Conservation (phyloP, 2,888 invertebrate species). For the Spatulosminthurus flaviceps region DNA sequence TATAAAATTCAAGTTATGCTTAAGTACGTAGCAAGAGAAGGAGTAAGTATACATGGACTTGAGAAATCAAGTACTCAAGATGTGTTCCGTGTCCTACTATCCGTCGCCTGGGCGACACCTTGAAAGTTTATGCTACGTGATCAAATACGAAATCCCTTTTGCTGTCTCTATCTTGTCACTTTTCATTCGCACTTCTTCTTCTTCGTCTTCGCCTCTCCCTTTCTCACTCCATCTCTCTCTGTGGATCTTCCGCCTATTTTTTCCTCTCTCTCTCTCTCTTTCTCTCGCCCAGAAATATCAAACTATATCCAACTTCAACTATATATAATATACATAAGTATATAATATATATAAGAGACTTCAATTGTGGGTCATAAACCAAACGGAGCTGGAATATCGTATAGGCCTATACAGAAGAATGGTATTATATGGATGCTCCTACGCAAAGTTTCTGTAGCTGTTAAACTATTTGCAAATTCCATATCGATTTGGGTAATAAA, state of each 20-base stretch:
- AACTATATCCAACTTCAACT: background rate
- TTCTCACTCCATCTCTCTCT: background rate
- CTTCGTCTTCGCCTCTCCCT: background rate
- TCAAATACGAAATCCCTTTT: conserved; percentile 51
- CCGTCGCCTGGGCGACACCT: conserved; percentile 32
- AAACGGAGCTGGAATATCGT: background rate
- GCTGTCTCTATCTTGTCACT: conserved; percentile 46
- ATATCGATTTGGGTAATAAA: conserved; percentile 45
- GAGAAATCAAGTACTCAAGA: conserved; percentile 29
- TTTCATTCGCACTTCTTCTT: conserved; percentile 31
- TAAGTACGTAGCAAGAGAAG: background rate
- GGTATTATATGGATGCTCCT: background rate
- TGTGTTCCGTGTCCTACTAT: conserved; percentile 28
- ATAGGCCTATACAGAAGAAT: background rate
- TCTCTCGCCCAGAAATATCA: background rate
- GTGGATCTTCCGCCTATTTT: background rate
- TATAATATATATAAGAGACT: background rate
- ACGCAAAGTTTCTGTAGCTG: background rate
- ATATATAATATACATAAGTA: too few species aligned
- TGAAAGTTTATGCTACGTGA: conserved; percentile 47
- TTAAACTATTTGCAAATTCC: conserved; percentile 34
- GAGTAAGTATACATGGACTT: background rate
- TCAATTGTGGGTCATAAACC: conserved; percentile 1
- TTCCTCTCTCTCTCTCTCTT: conserved; percentile 1
- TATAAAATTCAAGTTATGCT: conserved; percentile 28